Base-by-base conservation (phyloP, 1,140 invertebrate genomes). In the Mercenaria mercenaria region DNA sequence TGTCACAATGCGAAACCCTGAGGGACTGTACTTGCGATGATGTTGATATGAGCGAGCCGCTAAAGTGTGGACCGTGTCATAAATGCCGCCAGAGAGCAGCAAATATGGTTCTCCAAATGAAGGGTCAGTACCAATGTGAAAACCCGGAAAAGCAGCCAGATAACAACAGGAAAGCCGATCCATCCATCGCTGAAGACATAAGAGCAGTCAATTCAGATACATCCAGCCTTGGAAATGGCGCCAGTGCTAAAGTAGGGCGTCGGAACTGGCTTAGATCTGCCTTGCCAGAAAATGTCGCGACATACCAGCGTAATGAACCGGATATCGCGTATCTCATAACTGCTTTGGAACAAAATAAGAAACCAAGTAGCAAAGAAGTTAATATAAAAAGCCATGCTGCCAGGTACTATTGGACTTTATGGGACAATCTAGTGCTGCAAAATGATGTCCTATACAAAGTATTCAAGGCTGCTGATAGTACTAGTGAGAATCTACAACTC, bases 1-100 rank as follows among this genome's bases (percentile, higher is more conserved):
- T 94, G 26, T 91, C 86, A 20, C 41, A 90, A 39, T 69, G 47
- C 23, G 80, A 67, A 23, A 87, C 11, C 37, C 47, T 34, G 37
- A 15, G 13, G 26, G 20, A 39, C 15, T 72, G 29, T n/a, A 32
- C 29, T 34, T 72, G 67, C 67, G 4, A 29, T 20, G 67, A 34
- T 34, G 67, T 72, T 23, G 18, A 72, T 41, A 32, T 41, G 37
- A 41, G 37, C 67, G 67, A 72, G 23, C 67, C 67, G n/a, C 29
- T 72, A 11, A 72, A 72, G n/a, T 72, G 67, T 23, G 29, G 67
- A 37, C 67, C 67, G n/a, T 72, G 67, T 41, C 29, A 11, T 6
- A 72, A 72, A 34, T 72, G 67, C 29, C 10, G 13, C 3, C 67
- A n/a, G 29, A 34, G 67, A 26, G 67, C 67, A 18, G 15, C 3